Evolutionary conservation across 2,797 vertebrate species (phyloP).

Genomic region (Tauraco hartlaubi): DNA sequence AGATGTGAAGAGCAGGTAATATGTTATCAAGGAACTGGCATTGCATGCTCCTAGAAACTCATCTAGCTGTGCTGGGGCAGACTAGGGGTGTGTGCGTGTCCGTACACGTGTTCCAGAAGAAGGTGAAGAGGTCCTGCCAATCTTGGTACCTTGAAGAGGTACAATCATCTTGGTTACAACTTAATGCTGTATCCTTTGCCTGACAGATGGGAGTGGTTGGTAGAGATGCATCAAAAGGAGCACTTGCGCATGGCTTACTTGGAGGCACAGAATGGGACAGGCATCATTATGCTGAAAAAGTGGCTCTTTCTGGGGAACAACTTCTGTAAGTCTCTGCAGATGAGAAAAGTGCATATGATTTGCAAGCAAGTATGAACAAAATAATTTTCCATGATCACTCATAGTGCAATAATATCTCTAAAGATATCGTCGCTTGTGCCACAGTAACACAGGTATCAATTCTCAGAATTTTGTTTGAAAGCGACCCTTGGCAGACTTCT

Average conservation of each 20-base stretch:
- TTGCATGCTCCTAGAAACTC: background rate
- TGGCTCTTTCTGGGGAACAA: background rate
- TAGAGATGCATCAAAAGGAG: background rate
- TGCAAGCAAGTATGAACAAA: background rate
- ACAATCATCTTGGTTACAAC: rapidly evolving
- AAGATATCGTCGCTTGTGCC: background rate
- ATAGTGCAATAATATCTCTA: background rate
- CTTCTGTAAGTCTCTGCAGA: background rate
- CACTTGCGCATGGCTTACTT: too few species aligned
- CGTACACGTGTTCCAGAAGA: background rate
- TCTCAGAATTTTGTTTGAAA: background rate
- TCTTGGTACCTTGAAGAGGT: too few species aligned
- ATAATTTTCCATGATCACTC: background rate
- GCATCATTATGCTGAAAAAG: background rate
- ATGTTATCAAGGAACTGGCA: background rate
- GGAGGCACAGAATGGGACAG: background rate
- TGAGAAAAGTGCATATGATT: background rate
- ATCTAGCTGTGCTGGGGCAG: background rate
- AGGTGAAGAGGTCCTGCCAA: background rate
- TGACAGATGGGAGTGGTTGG: background rate
- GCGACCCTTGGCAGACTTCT: background rate
- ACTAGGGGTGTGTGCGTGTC: rapidly evolving
- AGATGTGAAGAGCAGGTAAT: background rate
- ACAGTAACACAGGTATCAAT: background rate
- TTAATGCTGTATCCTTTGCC: background rate